Conservation (phyloP, 2,888 invertebrate genomes). For the Gymnoscelis rufifasciata region DNA sequence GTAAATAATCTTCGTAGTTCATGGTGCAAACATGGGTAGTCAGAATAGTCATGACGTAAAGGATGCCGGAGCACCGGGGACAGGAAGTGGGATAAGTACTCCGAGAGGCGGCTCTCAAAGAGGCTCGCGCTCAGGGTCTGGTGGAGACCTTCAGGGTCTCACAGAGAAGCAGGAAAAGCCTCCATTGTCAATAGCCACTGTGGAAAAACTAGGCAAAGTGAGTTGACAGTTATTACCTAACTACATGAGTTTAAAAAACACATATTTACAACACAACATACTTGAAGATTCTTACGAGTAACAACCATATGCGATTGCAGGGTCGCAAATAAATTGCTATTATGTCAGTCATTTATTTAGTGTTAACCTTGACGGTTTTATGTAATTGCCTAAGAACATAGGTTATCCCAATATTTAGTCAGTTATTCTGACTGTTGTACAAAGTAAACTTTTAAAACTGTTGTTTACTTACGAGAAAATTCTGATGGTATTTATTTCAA, state of each 20-base stretch:
- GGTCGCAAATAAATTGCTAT: too few relatives aligned
- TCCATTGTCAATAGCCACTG: constrained; percentile 82
- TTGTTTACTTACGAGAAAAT: too few relatives aligned
- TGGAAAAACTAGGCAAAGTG: constrained; percentile 88
- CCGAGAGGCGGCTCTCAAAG: constrained; percentile 68
- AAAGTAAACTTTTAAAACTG: too few relatives aligned
- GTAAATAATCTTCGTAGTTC: neutral
- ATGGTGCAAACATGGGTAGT: constrained; percentile 49
- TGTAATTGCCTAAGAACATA: too few relatives aligned
- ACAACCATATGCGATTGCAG: neutral
- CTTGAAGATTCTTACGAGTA: too few relatives aligned
- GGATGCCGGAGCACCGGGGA: constrained; percentile 39
- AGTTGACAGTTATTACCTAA: constrained; percentile 23
- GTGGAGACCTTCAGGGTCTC: constrained; percentile 82
- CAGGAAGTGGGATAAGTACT: constrained; percentile 59
- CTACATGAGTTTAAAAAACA: too few relatives aligned
- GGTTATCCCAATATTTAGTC: too few relatives aligned
- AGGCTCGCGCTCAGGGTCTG: constrained; percentile 81
- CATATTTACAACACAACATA: too few relatives aligned
- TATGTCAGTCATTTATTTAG: too few relatives aligned
- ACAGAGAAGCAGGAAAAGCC: constrained; percentile 72
- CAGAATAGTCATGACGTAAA: constrained; percentile 62
- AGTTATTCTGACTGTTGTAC: too few relatives aligned
- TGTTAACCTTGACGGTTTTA: too few relatives aligned
- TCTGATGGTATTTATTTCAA: too few relatives aligned